Percentiles rank a stretch among this genome's conserved stretches.
phyloP scores from a whole-genome alignment of 2,113 vertebrate genomes.

The Polypterus bichir region DNA sequence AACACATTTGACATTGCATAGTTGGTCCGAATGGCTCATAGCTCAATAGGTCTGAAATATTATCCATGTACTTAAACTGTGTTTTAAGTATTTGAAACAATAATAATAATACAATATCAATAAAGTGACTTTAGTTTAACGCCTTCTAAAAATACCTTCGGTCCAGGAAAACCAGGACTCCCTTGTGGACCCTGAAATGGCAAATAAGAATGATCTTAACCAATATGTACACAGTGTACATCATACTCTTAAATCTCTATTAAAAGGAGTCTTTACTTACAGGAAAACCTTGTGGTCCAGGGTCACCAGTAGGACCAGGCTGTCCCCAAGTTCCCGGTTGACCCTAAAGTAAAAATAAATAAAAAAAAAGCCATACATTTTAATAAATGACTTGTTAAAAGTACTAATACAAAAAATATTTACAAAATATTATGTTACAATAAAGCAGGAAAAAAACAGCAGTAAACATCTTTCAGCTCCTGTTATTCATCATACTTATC shows the following conservation, averaged over 20 bases:
- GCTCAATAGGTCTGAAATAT: too few species aligned
- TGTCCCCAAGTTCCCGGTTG: not conserved
- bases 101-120: not conserved
- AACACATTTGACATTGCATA: too few species aligned
- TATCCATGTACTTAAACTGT: too few species aligned
- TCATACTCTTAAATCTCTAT: not conserved
- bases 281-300: not conserved
- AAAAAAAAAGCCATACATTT: not conserved
- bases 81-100: not conserved
- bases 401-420: too few species aligned
- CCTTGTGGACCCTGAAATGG: conserved; percentile 41
- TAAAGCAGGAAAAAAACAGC: too few species aligned
- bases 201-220: not conserved
- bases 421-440: too few species aligned
- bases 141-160: conserved; percentile 11
- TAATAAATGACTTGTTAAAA: not conserved
- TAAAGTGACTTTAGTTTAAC: not conserved
- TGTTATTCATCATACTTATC: too few species aligned
- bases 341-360: not conserved
- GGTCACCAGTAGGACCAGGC: too few species aligned
- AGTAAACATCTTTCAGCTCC: too few species aligned
- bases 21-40: too few species aligned
- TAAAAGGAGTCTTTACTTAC: not conserved
- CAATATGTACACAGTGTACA: not conserved
- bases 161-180: conserved; percentile 34